Base-by-base conservation (phyloP, 1,140 invertebrate species). In the Saccostrea echinata region DNA sequence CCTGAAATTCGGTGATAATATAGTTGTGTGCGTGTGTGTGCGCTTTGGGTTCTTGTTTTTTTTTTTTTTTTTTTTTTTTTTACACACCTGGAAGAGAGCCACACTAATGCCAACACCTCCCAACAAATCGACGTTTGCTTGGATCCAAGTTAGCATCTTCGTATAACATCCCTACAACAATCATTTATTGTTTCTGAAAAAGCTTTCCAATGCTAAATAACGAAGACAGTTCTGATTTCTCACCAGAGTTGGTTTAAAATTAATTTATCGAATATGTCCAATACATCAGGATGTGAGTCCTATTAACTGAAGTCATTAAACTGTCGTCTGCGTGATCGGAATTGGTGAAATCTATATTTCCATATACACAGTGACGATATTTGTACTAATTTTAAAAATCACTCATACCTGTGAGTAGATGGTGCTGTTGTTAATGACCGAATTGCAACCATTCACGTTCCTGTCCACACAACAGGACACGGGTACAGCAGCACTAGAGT, bases 401-500 rank as follows among this genome's bases (percentile, higher is more conserved):
- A 9, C 43, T 43, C 43, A 9, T 85, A 86, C 85, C 43, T 86
- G 9, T 53, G 61, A 24, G 33, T 55, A 86, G 3, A 61, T 86
- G 33, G 30, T 82, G 18, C 52, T 82, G 24, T 53, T 33, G n/a
- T 86, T 81, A 21, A 80, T 33, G 13, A n/a, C 80, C 18, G 18
- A 21, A 55, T 83, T 86, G 55, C 86, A 83, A 9, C 18, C 30
- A 2, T 57, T 55, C 9, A 61, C 64, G 12, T 57, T 86, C 52
- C 43, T 76, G 30, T 86, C 68, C 27, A 51, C 33, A 86, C 85
- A 86, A 51, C 85, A 86, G 1, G 76, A 86, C 30, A 57, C 30
- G 1, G 85, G 85, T 0, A 86, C 85, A 3, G 85, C 24, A 3
- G 71, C 43, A 21, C 68, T 81, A 12, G 27, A 43, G 80, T 82